Conservation (phyloP, 2,797 vertebrate species). For the Borostomias antarcticus region DNA sequence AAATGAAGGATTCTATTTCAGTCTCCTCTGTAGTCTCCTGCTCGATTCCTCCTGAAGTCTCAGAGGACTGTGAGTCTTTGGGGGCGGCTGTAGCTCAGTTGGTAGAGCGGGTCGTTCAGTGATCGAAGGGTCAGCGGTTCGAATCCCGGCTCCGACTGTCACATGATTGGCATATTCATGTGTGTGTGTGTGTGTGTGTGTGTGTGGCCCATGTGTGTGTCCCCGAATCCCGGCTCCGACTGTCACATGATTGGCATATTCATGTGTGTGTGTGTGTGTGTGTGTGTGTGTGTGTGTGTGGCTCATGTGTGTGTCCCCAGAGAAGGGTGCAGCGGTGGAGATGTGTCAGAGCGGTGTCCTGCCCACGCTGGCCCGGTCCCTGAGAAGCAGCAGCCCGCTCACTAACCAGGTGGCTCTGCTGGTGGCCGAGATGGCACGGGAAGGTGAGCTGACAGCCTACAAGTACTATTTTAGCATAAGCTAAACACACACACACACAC, state of each 20-base stretch:
- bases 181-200: no score
- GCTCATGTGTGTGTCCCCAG: constrained; percentile 65
- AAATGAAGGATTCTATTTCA: neutral
- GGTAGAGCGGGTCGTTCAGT: no score
- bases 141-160: no score
- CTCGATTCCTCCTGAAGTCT: neutral
- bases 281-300: constrained; percentile 18
- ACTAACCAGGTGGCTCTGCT: constrained; percentile 81
- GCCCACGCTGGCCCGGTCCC: constrained; percentile 72
- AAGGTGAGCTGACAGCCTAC: constrained; percentile 73
- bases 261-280: neutral
- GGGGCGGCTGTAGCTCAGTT: no score
- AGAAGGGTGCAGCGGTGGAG: constrained; percentile 74
- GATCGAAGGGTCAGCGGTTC: no score
- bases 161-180: no score
- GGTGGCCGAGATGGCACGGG: constrained; percentile 85
- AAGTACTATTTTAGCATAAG: no score
- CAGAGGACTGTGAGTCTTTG: neutral
- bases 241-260: no score
- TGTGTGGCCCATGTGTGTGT: no score
- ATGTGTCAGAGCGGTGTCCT: constrained; percentile 78
- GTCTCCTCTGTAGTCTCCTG: neutral
- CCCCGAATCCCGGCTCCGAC: no score
- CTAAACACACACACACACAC: no score
- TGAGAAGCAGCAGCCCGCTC: constrained; percentile 70